phyloP scores from a whole-genome alignment of 2,888 invertebrate genomes.

The Orchestes rusci region DNA sequence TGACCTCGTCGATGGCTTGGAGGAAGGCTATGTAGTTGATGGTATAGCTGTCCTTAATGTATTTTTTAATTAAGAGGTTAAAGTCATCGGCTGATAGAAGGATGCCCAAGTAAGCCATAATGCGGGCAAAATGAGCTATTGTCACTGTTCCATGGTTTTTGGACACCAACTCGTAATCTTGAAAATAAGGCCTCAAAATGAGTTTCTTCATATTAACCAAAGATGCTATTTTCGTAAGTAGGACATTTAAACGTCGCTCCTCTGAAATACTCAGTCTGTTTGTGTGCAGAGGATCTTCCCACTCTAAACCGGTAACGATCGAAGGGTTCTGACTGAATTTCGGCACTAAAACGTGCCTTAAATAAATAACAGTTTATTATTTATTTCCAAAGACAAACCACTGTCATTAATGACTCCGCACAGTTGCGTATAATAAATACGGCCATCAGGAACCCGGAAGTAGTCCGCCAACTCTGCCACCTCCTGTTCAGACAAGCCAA shows the following conservation, averaged over 20 bases:
- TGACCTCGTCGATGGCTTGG: constrained; percentile 58
- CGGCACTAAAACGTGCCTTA: constrained; percentile 40
- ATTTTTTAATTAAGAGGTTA: constrained; percentile 64
- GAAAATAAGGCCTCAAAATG: constrained; percentile 65
- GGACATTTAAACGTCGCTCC: constrained; percentile 58
- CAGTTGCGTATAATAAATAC: constrained; percentile 67
- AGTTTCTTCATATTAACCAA: constrained; percentile 51
- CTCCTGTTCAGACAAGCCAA: constrained; percentile 66
- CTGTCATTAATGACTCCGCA: constrained; percentile 65
- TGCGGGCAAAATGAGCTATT: constrained; percentile 67
- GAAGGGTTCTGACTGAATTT: constrained; percentile 46
- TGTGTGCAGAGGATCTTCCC: constrained; percentile 63
- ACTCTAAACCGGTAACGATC: constrained; percentile 52
- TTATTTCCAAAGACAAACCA: constrained; percentile 41
- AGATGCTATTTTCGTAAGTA: constrained; percentile 67
- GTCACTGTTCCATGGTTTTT: constrained; percentile 71
- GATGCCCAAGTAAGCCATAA: constrained; percentile 64
- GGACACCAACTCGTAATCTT: constrained; percentile 65
- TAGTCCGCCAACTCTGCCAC: constrained; percentile 67
- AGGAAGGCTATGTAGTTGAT: constrained; percentile 73
- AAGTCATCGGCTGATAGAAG: constrained; percentile 65
- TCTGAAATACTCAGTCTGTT: constrained; percentile 59
- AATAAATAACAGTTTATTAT: not conserved
- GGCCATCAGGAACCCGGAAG: constrained; percentile 72
- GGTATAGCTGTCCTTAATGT: constrained; percentile 68